Evolutionary conservation across 2,113 vertebrate species (phyloP), one percentile per base, ranked within the genome.

Genomic region (Centropus bengalensis): DNA sequence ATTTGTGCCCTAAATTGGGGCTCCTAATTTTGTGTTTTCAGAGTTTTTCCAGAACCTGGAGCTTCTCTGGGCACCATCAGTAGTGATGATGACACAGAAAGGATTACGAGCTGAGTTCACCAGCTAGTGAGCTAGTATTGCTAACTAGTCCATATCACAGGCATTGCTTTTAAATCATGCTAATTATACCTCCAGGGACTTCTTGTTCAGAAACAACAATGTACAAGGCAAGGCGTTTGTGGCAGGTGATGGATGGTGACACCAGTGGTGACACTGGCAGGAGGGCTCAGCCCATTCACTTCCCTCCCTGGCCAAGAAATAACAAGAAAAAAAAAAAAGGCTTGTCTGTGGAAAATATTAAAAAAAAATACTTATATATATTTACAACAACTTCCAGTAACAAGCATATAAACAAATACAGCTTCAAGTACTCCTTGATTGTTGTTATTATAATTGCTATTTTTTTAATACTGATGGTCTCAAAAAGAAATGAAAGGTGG

Each of bases 401-500:
- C 91, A 74, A 97, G 97, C 97, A 94, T 94, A 98, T 97, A 96
- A 98, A 96, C 92, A 96, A 91, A 97, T 97, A 97, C 89, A 96
- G 96, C 94, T 98, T 99, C 98, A 98, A 98, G 97, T 97, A 98
- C 96, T 98, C 97, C 94, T 98, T 88, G 82, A 89, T 95, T 79
- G 96, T 98, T 97, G 98, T 97, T 79, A 96, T 98, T 97, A 98
- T 97, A 73, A 95, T 97, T 97, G 97, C 91, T 83, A 96, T 97
- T 97, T 89, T 95, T 97, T 98, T 98, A 99, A 99, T 98, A 99
- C 97, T 98, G 98, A 98, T 97, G 96, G 86, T 97, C 95, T 97
- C 82, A 75, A 55, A 88, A 96, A 97, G 47, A 73, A 68, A 52
- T 95, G 93, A 91, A 95, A 88, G 87, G 91, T 47, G 91, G 91